A percentile compares a stretch with the other conserved stretches of the same genome.
phyloP scores from a whole-genome alignment of 2,888 invertebrate species.

The Diogma glabrata region DNA sequence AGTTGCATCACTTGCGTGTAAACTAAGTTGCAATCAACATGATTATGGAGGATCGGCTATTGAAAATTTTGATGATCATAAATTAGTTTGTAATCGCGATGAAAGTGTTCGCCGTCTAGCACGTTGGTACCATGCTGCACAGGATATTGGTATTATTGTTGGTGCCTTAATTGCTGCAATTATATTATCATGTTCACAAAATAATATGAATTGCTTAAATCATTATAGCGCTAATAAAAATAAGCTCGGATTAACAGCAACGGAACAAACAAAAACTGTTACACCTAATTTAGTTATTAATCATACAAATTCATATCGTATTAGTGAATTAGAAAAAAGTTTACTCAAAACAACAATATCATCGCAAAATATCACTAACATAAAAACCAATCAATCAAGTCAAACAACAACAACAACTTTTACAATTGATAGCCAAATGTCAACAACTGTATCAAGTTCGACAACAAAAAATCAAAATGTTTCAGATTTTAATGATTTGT shows the following conservation, averaged over 20 bases:
- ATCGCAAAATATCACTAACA: neutral
- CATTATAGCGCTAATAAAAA: neutral
- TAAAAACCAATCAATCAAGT: slow-evolving; percentile 2
- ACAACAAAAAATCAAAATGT: neutral
- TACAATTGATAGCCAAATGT: slow-evolving; percentile 11
- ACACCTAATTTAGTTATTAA: neutral
- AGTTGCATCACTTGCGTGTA: slow-evolving; percentile 32
- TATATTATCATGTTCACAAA: slow-evolving; percentile 29
- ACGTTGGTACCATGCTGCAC: slow-evolving; percentile 42
- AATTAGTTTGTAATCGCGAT: slow-evolving; percentile 34
- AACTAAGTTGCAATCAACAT: slow-evolving; percentile 33
- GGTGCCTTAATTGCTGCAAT: slow-evolving; percentile 42
- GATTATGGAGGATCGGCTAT: slow-evolving; percentile 25
- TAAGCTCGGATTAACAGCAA: no score
- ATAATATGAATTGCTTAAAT: no score
- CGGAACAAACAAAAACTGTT: neutral
- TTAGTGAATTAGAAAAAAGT: no score
- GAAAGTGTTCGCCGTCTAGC: slow-evolving; percentile 40
- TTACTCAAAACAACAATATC: neutral
- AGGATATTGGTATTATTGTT: slow-evolving; percentile 44
- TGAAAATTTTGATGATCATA: slow-evolving; percentile 31
- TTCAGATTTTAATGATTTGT: neutral
- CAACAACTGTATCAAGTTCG: neutral
- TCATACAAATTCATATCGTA: neutral
- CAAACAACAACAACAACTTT: neutral